These are phyloP conservation scores for Axis porcinus DNA, from an alignment of 2,113 vertebrate species.

Conservation along the genomic window DNA sequence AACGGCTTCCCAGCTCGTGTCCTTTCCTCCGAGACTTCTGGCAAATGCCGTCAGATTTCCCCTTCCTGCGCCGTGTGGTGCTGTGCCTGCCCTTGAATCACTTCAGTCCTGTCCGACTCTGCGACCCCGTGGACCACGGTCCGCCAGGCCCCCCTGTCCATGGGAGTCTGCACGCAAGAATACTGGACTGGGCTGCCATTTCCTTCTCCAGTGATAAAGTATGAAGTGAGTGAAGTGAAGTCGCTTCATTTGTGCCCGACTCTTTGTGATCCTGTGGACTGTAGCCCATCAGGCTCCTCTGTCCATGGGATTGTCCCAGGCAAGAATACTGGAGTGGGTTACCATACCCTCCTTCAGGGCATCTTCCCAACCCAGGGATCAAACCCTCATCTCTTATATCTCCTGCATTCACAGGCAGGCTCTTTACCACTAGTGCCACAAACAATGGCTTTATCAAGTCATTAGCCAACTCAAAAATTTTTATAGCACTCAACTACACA, in stretches of 20 bases:
- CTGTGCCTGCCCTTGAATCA: not conserved
- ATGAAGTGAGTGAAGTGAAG: not conserved
- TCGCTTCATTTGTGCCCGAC: not conserved
- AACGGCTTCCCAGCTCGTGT: not conserved
- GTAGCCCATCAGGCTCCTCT: not conserved
- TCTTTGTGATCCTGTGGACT: not conserved
- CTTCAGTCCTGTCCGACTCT: not conserved
- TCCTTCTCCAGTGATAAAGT: not conserved
- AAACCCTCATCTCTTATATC: not conserved
- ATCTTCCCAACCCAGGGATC: not conserved
- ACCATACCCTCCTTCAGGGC: not conserved
- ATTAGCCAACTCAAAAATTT: not conserved
- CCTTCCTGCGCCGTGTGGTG: not conserved
- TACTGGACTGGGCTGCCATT: not conserved
- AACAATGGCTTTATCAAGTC: not conserved
- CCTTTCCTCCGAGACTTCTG: not conserved
- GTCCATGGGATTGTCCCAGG: not conserved
- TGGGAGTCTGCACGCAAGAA: not conserved
- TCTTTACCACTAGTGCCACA: not conserved
- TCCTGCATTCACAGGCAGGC: not conserved
- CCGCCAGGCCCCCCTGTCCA: not conserved
- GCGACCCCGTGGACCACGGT: accelerated
- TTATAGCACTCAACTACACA: not conserved
- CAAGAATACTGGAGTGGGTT: not conserved
- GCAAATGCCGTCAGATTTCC: not conserved